phyloP scores from a whole-genome alignment of 2,797 vertebrate species.

The Halcyon leucocephala region DNA sequence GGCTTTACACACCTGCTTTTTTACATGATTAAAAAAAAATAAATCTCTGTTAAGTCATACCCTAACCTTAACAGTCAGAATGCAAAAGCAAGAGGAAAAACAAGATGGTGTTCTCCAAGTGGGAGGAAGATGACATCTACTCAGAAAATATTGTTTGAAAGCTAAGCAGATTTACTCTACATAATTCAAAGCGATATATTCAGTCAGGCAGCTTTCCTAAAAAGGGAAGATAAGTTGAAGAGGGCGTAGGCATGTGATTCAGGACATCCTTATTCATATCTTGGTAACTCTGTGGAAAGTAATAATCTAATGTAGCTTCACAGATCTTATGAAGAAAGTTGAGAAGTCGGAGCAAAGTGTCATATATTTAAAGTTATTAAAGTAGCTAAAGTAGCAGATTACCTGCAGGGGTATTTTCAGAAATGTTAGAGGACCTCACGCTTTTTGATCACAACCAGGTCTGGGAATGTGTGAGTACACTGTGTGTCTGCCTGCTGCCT shows the following conservation, averaged over 20 bases:
- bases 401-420: neutral
- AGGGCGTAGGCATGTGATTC: neutral
- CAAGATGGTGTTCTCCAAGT: neutral
- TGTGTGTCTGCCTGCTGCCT: neutral
- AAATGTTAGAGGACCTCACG: neutral
- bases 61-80: neutral
- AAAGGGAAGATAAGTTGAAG: neutral
- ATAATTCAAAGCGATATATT: neutral
- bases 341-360: neutral
- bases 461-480: neutral
- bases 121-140: neutral
- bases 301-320: neutral
- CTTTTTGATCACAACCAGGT: neutral
- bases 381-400: neutral
- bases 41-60: neutral
- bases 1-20: neutral
- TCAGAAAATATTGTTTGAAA: neutral
- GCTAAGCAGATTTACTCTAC: neutral
- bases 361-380: neutral
- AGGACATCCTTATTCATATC: neutral
- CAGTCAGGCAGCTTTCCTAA: neutral
- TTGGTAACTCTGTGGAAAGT: neutral
- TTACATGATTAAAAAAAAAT: neutral
- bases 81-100: neutral
- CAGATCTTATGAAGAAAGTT: neutral